Conservation (phyloP, 2,797 vertebrate genomes). For the Rhynchotus rufescens region DNA sequence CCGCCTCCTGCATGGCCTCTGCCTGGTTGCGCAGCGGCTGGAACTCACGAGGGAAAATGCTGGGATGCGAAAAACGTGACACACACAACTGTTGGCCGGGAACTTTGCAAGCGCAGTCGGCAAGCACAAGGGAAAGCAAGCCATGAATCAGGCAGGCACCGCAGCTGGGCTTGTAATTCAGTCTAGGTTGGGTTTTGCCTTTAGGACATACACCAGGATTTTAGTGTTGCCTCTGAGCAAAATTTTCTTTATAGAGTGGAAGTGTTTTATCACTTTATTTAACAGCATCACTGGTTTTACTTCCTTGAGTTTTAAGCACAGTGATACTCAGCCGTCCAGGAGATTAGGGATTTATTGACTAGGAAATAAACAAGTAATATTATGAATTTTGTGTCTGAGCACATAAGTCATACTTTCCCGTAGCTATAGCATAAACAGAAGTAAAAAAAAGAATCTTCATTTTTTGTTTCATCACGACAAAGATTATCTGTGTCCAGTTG, state of each 20-base stretch:
- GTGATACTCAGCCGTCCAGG: not conserved
- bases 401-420: not conserved
- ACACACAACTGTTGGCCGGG: slow-evolving; percentile 61
- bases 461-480: not conserved
- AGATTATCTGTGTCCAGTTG: not conserved
- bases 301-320: not conserved
- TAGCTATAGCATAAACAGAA: not conserved
- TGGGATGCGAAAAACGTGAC: slow-evolving; percentile 58
- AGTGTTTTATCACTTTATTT: slow-evolving; percentile 23
- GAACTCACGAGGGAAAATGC: slow-evolving; percentile 35
- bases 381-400: not conserved
- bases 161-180: not conserved
- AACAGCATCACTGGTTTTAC: not conserved
- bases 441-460: not conserved
- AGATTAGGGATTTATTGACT: slow-evolving; percentile 20
- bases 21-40: slow-evolving; percentile 57
- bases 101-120: slow-evolving; percentile 43
- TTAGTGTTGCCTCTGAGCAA: slow-evolving; percentile 14
- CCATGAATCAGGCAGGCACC: not conserved
- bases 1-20: slow-evolving; percentile 55
- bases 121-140: not conserved
- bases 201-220: not conserved
- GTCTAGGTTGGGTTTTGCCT: not conserved
- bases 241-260: not conserved
- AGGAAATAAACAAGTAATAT: slow-evolving; percentile 2